Percentiles rank a stretch among this genome's conserved stretches.
Conservation (phyloP, 2,113 vertebrate genomes). For the Halcyon senegalensis region DNA sequence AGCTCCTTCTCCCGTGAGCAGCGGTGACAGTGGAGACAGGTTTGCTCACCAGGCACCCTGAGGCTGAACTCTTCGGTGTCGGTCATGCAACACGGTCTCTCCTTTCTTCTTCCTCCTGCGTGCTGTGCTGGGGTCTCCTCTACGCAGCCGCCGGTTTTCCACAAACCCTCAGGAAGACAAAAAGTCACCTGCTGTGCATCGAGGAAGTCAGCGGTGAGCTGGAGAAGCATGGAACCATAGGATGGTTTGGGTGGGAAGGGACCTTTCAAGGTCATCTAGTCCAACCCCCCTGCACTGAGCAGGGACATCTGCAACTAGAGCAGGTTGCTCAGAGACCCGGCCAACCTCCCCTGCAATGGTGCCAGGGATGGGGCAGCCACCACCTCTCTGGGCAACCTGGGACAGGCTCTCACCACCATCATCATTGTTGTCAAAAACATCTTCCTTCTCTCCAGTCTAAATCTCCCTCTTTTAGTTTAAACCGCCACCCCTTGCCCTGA, state of each 20-base stretch:
- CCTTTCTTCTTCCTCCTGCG: no score
- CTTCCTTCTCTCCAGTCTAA: no score
- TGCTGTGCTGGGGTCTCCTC: not conserved
- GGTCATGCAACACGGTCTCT: rapidly evolving
- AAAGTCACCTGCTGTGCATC: rapidly evolving
- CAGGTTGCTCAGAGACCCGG: not conserved
- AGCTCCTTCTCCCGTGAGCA: rapidly evolving
- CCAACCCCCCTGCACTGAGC: not conserved
- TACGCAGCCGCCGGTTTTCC: not conserved
- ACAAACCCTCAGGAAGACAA: not conserved
- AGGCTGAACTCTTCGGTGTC: rapidly evolving
- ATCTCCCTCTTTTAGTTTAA: no score
- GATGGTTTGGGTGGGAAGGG: not conserved
- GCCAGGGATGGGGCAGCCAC: not conserved
- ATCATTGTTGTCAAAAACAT: no score
- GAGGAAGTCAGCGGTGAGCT: not conserved
- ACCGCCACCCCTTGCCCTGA: no score
- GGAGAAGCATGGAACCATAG: not conserved
- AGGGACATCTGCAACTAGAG: not conserved
- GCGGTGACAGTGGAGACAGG: rapidly evolving
- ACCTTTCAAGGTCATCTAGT: not conserved
- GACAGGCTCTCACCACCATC: no score
- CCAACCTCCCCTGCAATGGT: not conserved
- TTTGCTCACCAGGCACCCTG: not conserved
- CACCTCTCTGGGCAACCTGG: no score